A percentile compares a stretch with the other conserved stretches of the same genome.
Conservation (phyloP, 2,113 vertebrate genomes). For the Syngnathus typhle region DNA sequence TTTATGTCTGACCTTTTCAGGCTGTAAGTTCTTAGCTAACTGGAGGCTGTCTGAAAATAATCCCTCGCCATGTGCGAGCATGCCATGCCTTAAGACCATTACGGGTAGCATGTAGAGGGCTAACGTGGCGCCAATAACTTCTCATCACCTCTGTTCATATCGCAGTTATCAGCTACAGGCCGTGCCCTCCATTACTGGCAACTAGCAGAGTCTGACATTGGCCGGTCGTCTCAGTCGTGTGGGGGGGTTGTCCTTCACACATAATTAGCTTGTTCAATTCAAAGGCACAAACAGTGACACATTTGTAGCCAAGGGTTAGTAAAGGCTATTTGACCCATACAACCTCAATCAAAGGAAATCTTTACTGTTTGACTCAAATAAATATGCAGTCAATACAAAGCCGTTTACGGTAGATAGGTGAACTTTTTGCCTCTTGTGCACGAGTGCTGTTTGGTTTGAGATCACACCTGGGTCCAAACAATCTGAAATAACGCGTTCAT, state of each 20-base stretch:
- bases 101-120: slow-evolving; percentile 38
- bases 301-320: slow-evolving; percentile 54
- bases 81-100: slow-evolving; percentile 36
- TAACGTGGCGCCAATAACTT: slow-evolving; percentile 31
- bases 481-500: not conserved
- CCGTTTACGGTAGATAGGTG: slow-evolving; percentile 11
- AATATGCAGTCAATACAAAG: slow-evolving; percentile 3
- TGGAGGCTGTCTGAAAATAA: slow-evolving; percentile 43
- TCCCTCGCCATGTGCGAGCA: slow-evolving; percentile 21
- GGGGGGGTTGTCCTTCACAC: slow-evolving; percentile 70
- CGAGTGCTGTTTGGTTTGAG: slow-evolving; percentile 11
- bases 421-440: not conserved
- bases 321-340: slow-evolving; percentile 38
- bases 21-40: slow-evolving; percentile 32
- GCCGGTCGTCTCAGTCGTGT: slow-evolving; percentile 20
- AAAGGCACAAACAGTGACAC: slow-evolving; percentile 45
- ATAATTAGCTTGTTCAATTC: slow-evolving; percentile 68
- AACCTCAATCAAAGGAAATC: slow-evolving; percentile 14
- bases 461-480: slow-evolving; percentile 41
- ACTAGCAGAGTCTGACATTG: slow-evolving; percentile 54
- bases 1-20: slow-evolving; percentile 62
- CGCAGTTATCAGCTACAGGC: slow-evolving; percentile 49
- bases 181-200: slow-evolving; percentile 43
- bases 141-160: slow-evolving; percentile 50
- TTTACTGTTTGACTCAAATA: slow-evolving; percentile 3